These are phyloP conservation scores for Malurus leucopterus DNA, from an alignment of 2,797 vertebrate genomes.

Conservation along the genomic window DNA sequence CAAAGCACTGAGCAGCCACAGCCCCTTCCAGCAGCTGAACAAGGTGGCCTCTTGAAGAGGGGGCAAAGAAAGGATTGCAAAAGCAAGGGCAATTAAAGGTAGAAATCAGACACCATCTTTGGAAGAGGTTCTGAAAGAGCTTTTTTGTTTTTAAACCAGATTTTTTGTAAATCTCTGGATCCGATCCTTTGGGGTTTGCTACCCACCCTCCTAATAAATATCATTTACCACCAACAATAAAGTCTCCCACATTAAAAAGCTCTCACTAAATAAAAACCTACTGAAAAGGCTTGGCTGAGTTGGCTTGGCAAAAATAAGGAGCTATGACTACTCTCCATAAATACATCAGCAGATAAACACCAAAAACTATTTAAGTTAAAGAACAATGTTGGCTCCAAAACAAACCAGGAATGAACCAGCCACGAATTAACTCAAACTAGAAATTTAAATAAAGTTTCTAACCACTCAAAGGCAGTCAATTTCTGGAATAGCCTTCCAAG, in stretches of 20 bases:
- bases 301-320: constrained; percentile 41
- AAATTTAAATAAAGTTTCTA: constrained; percentile 49
- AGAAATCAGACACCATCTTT: constrained; percentile 32
- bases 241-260: constrained; percentile 45
- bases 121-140: constrained; percentile 37
- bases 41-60: not conserved
- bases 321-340: constrained; percentile 55
- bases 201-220: constrained; percentile 60
- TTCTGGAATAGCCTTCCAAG: constrained; percentile 37
- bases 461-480: constrained; percentile 12
- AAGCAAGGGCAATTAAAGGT: constrained; percentile 17
- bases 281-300: constrained; percentile 45
- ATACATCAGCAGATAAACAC: constrained; percentile 56
- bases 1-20: not conserved
- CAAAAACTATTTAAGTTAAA: constrained; percentile 56
- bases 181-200: not conserved
- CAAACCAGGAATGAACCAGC: constrained; percentile 46
- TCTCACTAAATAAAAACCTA: constrained; percentile 57
- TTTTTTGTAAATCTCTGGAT: constrained; percentile 17
- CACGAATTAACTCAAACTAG: constrained; percentile 48
- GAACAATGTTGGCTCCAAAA: constrained; percentile 60
- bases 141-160: constrained; percentile 16
- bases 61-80: not conserved
- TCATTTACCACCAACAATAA: constrained; percentile 57
- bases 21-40: not conserved